phyloP scores from a whole-genome alignment of 2,888 invertebrate species.

The Lasioglossum zephyrum region DNA sequence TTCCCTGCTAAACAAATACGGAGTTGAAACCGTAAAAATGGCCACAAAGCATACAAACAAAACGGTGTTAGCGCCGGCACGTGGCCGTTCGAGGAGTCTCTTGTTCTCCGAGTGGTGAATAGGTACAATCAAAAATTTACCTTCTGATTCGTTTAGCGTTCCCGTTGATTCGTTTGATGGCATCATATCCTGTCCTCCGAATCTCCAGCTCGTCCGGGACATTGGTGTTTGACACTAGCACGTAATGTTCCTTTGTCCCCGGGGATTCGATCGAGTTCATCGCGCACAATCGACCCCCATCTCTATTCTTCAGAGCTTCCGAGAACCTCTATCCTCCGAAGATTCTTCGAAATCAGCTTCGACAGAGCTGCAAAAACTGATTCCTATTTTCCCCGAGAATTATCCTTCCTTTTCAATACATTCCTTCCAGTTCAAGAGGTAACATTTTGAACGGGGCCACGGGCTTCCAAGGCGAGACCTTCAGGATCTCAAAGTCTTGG shows the following conservation, averaged over 20 bases:
- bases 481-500: not conserved
- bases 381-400: not conserved
- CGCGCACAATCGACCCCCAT: not conserved
- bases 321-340: not conserved
- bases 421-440: not conserved
- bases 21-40: not conserved
- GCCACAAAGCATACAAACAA: not conserved
- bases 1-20: not conserved
- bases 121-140: not conserved
- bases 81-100: not conserved
- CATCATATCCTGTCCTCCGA: not conserved
- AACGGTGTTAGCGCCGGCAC: not conserved
- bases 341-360: not conserved
- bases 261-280: conserved; percentile 19
- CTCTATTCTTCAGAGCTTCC: not conserved
- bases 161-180: conserved; percentile 1
- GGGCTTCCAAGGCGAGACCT: not conserved
- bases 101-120: not conserved
- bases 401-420: not conserved
- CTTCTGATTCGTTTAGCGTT: not conserved
- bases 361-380: not conserved
- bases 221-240: not conserved
- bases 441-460: not conserved
- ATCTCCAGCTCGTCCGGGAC: not conserved
- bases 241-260: conserved; percentile 10